Conservation (phyloP, 2,113 vertebrate species). For the Prionailurus bengalensis region DNA sequence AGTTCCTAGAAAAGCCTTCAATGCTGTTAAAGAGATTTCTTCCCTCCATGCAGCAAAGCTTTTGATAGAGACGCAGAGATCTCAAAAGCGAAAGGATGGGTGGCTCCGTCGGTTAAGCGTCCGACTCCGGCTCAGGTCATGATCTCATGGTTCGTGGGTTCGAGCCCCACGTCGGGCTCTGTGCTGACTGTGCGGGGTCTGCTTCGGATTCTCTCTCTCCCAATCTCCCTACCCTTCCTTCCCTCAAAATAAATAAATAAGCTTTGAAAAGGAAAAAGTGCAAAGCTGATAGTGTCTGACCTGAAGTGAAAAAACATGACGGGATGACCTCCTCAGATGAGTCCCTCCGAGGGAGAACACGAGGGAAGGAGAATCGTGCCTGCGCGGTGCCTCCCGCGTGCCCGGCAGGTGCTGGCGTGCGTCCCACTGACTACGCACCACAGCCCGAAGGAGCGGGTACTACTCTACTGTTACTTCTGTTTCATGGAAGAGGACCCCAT, state of each 20-base stretch:
- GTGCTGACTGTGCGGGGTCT: too few species aligned
- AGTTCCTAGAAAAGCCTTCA: slow-evolving; percentile 33
- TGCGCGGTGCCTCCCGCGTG: neutral
- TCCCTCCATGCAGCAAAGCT: neutral
- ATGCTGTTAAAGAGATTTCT: neutral
- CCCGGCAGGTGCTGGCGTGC: neutral
- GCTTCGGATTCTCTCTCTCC: too few species aligned
- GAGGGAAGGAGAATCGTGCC: fast-evolving
- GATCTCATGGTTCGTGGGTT: too few species aligned
- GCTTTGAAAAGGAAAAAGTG: neutral
- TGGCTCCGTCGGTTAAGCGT: too few species aligned
- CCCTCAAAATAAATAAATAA: too few species aligned
- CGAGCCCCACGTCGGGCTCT: too few species aligned
- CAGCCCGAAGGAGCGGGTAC: neutral
- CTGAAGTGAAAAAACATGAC: neutral
- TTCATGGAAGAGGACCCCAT: neutral
- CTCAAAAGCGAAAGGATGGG: neutral
- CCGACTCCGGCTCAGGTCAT: too few species aligned
- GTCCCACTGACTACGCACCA: fast-evolving
- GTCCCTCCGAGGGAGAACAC: fast-evolving
- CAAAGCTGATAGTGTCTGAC: neutral
- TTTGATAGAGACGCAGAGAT: neutral
- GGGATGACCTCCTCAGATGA: neutral
- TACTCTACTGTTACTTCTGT: fast-evolving
- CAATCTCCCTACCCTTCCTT: too few species aligned